Conservation (phyloP, 2,113 vertebrate genomes). For the Pituophis catenifer region DNA sequence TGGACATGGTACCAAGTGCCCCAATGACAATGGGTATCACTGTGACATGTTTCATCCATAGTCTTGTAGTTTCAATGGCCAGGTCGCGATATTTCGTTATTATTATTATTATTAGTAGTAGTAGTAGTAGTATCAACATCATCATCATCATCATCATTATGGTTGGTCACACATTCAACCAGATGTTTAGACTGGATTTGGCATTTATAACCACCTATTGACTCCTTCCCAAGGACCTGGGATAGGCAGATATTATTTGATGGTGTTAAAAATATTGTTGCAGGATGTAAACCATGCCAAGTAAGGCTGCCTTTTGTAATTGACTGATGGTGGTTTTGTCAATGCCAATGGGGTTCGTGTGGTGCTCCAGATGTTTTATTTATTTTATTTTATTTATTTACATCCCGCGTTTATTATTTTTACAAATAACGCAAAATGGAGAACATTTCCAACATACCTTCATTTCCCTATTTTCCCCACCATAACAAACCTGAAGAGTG, state of each 20-base stretch:
- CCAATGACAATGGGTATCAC: no score
- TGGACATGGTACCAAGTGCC: no score
- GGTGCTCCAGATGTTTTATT: not conserved
- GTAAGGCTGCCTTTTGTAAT: not conserved
- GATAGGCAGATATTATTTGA: not conserved
- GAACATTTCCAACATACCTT: not conserved
- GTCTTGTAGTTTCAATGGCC: no score
- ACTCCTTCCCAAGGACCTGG: not conserved
- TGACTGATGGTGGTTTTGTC: not conserved
- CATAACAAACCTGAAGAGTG: not conserved
- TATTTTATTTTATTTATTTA: not conserved
- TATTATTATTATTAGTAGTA: no score
- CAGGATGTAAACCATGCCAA: not conserved
- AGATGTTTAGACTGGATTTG: not conserved
- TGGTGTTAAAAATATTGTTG: not conserved
- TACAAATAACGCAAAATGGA: not conserved
- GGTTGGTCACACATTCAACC: not conserved
- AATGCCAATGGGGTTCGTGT: not conserved
- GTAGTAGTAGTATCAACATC: no score
- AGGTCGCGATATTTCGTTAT: no score
- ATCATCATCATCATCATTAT: not conserved
- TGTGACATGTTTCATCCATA: no score
- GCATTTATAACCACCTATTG: no score
- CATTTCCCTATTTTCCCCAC: not conserved
- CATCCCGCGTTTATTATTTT: not conserved